Conservation (phyloP, 2,888 invertebrate species). For the Beris morrisii region DNA sequence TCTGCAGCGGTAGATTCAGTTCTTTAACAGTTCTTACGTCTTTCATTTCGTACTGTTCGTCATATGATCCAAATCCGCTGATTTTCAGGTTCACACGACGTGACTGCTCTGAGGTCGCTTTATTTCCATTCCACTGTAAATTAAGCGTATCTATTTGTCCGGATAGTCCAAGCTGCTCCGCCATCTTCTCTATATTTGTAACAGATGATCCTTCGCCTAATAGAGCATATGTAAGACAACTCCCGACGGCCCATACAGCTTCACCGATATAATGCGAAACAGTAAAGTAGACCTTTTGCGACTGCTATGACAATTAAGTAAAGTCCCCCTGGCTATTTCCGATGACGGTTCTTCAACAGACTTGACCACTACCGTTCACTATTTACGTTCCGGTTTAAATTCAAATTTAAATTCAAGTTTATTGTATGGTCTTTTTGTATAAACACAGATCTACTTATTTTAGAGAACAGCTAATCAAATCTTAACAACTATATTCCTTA, state of each 20-base stretch:
- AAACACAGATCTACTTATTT: too few relatives aligned
- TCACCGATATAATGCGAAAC: slow-evolving; percentile 33
- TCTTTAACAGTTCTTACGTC: slow-evolving; percentile 34
- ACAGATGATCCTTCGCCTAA: slow-evolving; percentile 38
- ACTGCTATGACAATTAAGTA: too few relatives aligned
- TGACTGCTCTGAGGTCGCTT: slow-evolving; percentile 30
- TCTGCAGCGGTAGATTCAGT: slow-evolving; percentile 17
- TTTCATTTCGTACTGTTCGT: slow-evolving; percentile 28
- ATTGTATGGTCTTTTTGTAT: too few relatives aligned
- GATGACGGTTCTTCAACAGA: too few relatives aligned
- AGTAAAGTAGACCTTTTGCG: not conserved
- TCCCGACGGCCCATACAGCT: slow-evolving; percentile 14
- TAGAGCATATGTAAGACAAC: slow-evolving; percentile 29
- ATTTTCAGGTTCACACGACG: slow-evolving; percentile 35
- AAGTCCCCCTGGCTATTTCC: too few relatives aligned
- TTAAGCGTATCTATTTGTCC: slow-evolving; percentile 36
- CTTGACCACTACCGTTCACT: too few relatives aligned
- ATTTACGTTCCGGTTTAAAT: too few relatives aligned
- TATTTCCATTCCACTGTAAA: slow-evolving; percentile 39
- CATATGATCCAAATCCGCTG: slow-evolving; percentile 26
- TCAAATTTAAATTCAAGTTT: too few relatives aligned
- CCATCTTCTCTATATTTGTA: slow-evolving; percentile 35
- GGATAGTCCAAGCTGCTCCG: slow-evolving; percentile 34
- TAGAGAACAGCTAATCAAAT: too few relatives aligned
- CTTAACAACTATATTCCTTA: too few relatives aligned